phyloP scores from a whole-genome alignment of 2,888 invertebrate species.

The Choreutis nemorana region DNA sequence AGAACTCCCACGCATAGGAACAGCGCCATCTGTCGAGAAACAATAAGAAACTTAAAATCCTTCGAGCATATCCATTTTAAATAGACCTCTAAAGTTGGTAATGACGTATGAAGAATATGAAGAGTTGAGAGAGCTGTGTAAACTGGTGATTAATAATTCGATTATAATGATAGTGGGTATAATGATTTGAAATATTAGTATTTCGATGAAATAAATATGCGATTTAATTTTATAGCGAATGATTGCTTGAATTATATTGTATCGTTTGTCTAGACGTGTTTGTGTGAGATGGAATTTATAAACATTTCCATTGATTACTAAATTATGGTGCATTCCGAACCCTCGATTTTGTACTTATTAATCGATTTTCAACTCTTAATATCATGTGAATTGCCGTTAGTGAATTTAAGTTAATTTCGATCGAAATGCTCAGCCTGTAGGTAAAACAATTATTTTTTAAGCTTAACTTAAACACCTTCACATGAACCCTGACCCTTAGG shows the following conservation, averaged over 20 bases:
- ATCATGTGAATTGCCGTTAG: too few relatives aligned
- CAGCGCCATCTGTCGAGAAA: constrained; percentile 22
- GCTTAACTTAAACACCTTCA: too few relatives aligned
- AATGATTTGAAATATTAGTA: constrained; percentile 31
- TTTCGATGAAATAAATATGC: constrained; percentile 27
- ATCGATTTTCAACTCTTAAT: too few relatives aligned
- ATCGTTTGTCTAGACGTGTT: constrained; percentile 23
- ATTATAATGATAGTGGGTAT: constrained; percentile 46
- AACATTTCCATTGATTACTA: too few relatives aligned
- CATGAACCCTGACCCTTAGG: too few relatives aligned
- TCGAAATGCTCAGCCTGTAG: too few relatives aligned
- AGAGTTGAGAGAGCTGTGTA: constrained; percentile 12
- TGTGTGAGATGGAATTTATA: constrained; percentile 1
- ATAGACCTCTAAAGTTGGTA: constrained; percentile 17
- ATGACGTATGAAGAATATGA: not conserved
- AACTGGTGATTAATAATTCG: constrained; percentile 34
- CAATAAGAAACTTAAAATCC: constrained; percentile 2
- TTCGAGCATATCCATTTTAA: constrained; percentile 5
- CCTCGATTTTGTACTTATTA: too few relatives aligned
- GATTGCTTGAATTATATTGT: constrained; percentile 39
- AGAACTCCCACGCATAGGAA: constrained; percentile 27
- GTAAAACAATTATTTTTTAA: too few relatives aligned
- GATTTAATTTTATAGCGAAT: constrained; percentile 43
- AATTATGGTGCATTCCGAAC: too few relatives aligned
- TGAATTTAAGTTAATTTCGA: too few relatives aligned